These are phyloP conservation scores for Strigamia crassipes DNA, from an alignment of 2,888 invertebrate genomes.

Conservation along the genomic window DNA sequence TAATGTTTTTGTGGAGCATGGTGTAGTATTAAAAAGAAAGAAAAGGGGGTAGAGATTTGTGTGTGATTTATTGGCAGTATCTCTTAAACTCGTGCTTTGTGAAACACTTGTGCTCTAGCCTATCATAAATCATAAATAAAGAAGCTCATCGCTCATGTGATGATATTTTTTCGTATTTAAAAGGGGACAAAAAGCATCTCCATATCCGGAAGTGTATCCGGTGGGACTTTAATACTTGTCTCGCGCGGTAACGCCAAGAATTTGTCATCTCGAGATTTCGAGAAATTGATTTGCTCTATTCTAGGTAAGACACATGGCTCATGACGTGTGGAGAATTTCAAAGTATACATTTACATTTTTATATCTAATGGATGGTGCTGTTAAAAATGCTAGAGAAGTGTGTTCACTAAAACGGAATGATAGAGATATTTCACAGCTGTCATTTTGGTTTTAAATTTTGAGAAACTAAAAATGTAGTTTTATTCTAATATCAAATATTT, in stretches of 20 bases:
- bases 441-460: neutral
- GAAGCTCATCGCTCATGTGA: constrained; percentile 33
- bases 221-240: constrained; percentile 24
- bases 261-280: constrained; percentile 1
- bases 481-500: too few relatives aligned
- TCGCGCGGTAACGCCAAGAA: neutral
- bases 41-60: constrained; percentile 6
- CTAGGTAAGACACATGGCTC: neutral
- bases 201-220: constrained; percentile 38
- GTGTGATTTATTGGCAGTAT: constrained; percentile 38
- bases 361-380: neutral
- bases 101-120: constrained; percentile 40
- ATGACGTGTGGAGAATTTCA: neutral
- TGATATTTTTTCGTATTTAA: constrained; percentile 34
- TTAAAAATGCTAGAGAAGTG: neutral
- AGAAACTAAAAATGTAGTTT: neutral
- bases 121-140: constrained; percentile 32
- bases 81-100: constrained; percentile 38
- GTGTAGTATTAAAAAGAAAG: neutral
- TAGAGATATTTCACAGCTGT: neutral
- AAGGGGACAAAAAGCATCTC: constrained; percentile 14
- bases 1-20: constrained; percentile 18
- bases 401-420: neutral
- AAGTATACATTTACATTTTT: neutral
- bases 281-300: neutral